These are phyloP conservation scores for Chaenogobius annularis DNA, from an alignment of 2,113 vertebrate genomes.

Conservation along the genomic window DNA sequence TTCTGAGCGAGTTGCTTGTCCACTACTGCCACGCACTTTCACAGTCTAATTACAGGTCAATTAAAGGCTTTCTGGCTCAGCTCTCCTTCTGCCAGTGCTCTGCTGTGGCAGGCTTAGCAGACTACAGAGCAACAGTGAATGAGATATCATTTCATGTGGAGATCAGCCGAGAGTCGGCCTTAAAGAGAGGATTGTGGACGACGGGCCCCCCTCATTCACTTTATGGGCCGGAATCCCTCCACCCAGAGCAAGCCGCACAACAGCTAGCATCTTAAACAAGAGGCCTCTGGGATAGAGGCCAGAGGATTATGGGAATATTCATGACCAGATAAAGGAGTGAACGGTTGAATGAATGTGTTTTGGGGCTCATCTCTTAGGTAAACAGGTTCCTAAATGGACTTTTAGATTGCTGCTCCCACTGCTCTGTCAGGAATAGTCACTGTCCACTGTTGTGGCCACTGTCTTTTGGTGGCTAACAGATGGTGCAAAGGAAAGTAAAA, in stretches of 20 bases:
- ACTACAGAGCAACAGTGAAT: constrained; percentile 79
- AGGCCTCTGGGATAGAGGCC: constrained; percentile 81
- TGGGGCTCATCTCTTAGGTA: constrained; percentile 93
- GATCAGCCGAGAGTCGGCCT: constrained; percentile 79
- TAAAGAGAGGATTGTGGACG: constrained; percentile 80
- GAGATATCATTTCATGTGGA: constrained; percentile 87
- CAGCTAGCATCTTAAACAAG: constrained; percentile 64
- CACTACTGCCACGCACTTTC: constrained; percentile 68
- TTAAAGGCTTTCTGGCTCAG: constrained; percentile 79
- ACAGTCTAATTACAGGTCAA: constrained; percentile 87
- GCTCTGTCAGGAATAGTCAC: constrained; percentile 51
- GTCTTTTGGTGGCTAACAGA: constrained; percentile 74
- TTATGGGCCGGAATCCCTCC: constrained; percentile 66
- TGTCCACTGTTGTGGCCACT: constrained; percentile 56
- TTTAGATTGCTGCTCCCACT: constrained; percentile 69
- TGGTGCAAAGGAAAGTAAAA: constrained; percentile 68
- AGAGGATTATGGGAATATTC: constrained; percentile 97
- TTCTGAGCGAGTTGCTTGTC: constrained; percentile 59
- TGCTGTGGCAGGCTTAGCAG: constrained; percentile 61
- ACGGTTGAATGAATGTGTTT: constrained; percentile 84
- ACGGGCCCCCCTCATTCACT: constrained; percentile 52
- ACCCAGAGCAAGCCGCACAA: constrained; percentile 46
- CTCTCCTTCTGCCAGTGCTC: constrained; percentile 73
- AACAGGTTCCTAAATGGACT: constrained; percentile 85
- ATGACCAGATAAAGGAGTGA: constrained; percentile 86